Base-by-base conservation (phyloP, 2,797 vertebrate species). In the Cuculus canorus region DNA sequence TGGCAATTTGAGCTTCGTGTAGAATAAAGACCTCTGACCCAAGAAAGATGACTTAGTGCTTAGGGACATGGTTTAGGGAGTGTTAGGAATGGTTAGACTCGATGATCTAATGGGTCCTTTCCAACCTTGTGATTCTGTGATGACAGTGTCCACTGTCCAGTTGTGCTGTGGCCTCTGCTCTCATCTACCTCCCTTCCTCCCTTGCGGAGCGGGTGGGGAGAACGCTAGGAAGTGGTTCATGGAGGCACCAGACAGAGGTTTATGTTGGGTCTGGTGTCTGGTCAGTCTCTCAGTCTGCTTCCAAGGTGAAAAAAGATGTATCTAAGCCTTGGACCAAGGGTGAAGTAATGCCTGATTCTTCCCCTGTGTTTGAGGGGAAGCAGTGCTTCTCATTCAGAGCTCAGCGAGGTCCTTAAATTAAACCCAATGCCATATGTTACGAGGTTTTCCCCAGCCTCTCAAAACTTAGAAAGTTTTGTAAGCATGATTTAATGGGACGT, bases 131-230 rank as follows among this genome's bases (percentile, higher is more conserved):
- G n/a, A n/a, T n/a, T n/a, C n/a, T n/a, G n/a, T n/a, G n/a, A n/a
- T n/a, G 73, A 3, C 21, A 5, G 35, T 4, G 45, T 10, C 30
- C 30, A 2, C 21, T 32, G 30, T 10, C 18, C 17, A 14, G 45
- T 13, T 37, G 59, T 16, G 60, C 32, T 2, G 2, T 47, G 24
- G 33, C 24, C 57, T 63, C 59, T 60, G 63, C 5, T 2, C 23
- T 48, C 9, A 0, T 8, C 17, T 0, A 2, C 18, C 7, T 23
- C 14, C 24, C 22, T 10, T 33, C 9, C 30, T n/a, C 3, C 35
- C 24, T 10, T 22, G 6, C 0, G 2, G 28, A 14, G 18, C 0
- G 2, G n/a, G 16, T n/a, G 61, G 32, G 53, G 57, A 50, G n/a
- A 61, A n/a, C 13, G 1, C 1, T 9, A 30, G 64, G 35, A 57